phyloP scores from a whole-genome alignment of 2,113 vertebrate species.

The Xiphophorus couchianus region DNA sequence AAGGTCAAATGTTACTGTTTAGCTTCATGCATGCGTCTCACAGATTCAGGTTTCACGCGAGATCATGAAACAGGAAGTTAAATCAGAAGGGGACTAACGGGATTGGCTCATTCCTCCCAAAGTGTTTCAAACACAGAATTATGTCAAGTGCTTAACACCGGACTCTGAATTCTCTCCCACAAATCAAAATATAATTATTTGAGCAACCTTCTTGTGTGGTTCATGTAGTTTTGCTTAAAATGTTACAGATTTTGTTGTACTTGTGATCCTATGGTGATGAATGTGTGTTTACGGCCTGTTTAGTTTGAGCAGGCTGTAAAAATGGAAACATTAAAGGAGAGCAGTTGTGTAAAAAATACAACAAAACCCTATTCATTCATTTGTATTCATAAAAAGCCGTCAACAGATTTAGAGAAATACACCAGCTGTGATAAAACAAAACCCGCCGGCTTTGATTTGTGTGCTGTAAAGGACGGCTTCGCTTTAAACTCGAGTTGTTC shows the following conservation, averaged over 20 bases:
- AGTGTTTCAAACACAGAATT: no score
- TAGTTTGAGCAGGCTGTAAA: background rate
- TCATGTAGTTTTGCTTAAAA: no score
- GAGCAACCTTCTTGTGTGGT: no score
- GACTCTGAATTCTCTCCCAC: no score
- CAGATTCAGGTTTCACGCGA: no score
- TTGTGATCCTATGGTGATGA: background rate
- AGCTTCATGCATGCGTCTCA: no score
- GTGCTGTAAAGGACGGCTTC: background rate
- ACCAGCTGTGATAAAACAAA: background rate
- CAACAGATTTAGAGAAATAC: background rate
- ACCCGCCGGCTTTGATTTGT: background rate
- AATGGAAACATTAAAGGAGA: background rate
- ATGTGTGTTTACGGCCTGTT: background rate
- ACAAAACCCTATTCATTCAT: background rate
- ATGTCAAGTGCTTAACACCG: no score
- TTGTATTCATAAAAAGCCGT: conserved; percentile 11
- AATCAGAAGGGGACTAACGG: no score
- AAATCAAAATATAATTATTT: no score
- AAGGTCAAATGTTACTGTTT: no score
- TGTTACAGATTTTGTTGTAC: background rate
- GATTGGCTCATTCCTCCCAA: no score
- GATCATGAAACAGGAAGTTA: no score
- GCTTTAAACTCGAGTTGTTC: background rate
- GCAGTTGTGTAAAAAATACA: background rate